These are phyloP conservation scores for Netelia inedita DNA, from an alignment of 2,888 invertebrate species.

Conservation along the genomic window DNA sequence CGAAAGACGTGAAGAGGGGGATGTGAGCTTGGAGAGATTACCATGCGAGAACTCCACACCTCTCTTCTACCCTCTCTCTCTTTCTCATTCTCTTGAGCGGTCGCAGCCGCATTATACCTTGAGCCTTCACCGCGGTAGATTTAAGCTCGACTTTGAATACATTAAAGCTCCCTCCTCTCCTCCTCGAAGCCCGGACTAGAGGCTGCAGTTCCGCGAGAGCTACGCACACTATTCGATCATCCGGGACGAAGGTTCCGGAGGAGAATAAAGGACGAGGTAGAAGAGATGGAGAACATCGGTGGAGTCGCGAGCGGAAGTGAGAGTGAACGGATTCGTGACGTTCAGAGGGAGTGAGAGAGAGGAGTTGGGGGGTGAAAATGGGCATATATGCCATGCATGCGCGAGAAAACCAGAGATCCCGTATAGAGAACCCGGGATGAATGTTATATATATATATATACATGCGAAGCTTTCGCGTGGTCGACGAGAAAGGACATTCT, in stretches of 20 bases:
- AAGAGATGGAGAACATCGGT: slow-evolving; percentile 24
- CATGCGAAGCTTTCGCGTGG: slow-evolving; percentile 37
- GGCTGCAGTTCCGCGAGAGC: not conserved
- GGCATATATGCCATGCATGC: slow-evolving; percentile 24
- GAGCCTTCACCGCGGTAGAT: slow-evolving; percentile 61
- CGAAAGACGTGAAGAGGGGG: not conserved
- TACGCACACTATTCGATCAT: slow-evolving; percentile 47
- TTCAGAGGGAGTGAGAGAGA: not conserved
- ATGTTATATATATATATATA: slow-evolving; percentile 1
- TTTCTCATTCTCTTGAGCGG: not conserved
- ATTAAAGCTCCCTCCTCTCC: slow-evolving; percentile 32
- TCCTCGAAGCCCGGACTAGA: not conserved
- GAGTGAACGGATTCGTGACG: slow-evolving; percentile 7
- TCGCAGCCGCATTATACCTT: slow-evolving; percentile 43
- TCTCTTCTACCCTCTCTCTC: slow-evolving; percentile 23
- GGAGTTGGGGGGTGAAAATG: not conserved
- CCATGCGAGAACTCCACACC: slow-evolving; percentile 51
- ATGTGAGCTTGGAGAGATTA: slow-evolving; percentile 38
- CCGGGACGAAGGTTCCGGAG: slow-evolving; percentile 40
- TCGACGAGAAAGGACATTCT: slow-evolving; percentile 73
- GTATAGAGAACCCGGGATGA: slow-evolving; percentile 26
- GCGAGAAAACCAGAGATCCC: slow-evolving; percentile 26
- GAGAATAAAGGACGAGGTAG: slow-evolving; percentile 8
- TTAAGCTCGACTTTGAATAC: slow-evolving; percentile 67
- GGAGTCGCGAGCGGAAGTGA: slow-evolving; percentile 12